phyloP scores from a whole-genome alignment of 2,888 invertebrate species.

The Epinotia demarniana region DNA sequence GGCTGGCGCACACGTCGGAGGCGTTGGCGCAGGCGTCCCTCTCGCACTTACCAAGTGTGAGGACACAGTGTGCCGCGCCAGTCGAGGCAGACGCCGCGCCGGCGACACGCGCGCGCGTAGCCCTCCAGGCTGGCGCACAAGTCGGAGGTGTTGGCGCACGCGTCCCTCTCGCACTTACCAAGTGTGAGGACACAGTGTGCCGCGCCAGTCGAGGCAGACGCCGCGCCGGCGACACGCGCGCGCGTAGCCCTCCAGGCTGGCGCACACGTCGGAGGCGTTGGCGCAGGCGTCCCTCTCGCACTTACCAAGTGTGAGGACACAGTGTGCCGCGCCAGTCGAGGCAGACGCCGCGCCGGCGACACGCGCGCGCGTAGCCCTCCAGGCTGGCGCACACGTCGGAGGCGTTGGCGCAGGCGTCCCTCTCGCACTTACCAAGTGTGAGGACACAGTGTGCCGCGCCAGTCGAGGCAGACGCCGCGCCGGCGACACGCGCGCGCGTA shows the following conservation, averaged over 20 bases:
- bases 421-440: no score
- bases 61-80: constrained; percentile 90
- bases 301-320: no score
- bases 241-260: constrained; percentile 88
- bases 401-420: constrained; percentile 86
- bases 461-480: constrained; percentile 89
- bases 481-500: constrained; percentile 90
- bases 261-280: constrained; percentile 85
- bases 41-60: no score
- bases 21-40: constrained; percentile 86
- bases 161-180: constrained; percentile 89
- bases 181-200: constrained; percentile 87
- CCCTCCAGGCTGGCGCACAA: constrained; percentile 88
- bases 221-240: constrained; percentile 88
- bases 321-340: constrained; percentile 87
- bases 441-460: constrained; percentile 88
- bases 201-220: constrained; percentile 90
- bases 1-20: constrained; percentile 85
- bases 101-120: constrained; percentile 89
- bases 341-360: constrained; percentile 89
- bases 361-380: constrained; percentile 90
- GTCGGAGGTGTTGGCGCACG: constrained; percentile 85
- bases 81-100: constrained; percentile 88
- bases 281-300: constrained; percentile 89
- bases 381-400: constrained; percentile 87